Percentiles rank a stretch among this genome's conserved stretches.
phyloP scores from a whole-genome alignment of 2,797 vertebrate species.

The Xiphophorus birchmanni region DNA sequence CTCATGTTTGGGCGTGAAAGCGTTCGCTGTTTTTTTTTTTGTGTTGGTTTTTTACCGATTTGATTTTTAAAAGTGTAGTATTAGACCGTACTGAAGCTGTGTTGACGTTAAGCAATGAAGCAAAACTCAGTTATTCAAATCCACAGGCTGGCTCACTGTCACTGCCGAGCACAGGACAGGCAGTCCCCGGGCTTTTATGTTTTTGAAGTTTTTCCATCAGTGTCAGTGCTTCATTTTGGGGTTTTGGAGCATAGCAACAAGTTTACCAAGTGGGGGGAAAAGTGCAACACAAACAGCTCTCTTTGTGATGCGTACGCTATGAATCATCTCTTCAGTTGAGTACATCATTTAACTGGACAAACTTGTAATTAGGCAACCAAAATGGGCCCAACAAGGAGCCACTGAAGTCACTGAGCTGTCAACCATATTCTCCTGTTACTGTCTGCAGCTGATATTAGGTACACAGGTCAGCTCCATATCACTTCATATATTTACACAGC shows the following conservation, averaged over 20 bases:
- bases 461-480: not conserved
- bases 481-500: not conserved
- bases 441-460: not conserved
- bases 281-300: not conserved
- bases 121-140: not conserved
- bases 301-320: constrained; percentile 3
- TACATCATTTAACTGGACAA: constrained; percentile 21
- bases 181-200: not conserved
- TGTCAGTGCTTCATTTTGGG: not conserved
- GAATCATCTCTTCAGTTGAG: constrained; percentile 26
- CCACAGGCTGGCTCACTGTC: constrained; percentile 6
- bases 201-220: not conserved
- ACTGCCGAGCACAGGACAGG: not conserved
- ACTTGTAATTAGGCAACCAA: constrained; percentile 54
- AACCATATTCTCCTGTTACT: constrained; percentile 4
- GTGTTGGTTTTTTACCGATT: too few relatives aligned
- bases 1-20: constrained; percentile 24
- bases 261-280: not conserved
- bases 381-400: constrained; percentile 23
- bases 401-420: constrained; percentile 27
- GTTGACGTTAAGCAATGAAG: not conserved
- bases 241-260: not conserved
- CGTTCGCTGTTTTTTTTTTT: not conserved
- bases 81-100: fast-evolving
- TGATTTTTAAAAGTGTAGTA: fast-evolving